A percentile compares a stretch with the other conserved stretches of the same genome.
phyloP scores from a whole-genome alignment of 2,888 invertebrate genomes.

The Acleris laterana region DNA sequence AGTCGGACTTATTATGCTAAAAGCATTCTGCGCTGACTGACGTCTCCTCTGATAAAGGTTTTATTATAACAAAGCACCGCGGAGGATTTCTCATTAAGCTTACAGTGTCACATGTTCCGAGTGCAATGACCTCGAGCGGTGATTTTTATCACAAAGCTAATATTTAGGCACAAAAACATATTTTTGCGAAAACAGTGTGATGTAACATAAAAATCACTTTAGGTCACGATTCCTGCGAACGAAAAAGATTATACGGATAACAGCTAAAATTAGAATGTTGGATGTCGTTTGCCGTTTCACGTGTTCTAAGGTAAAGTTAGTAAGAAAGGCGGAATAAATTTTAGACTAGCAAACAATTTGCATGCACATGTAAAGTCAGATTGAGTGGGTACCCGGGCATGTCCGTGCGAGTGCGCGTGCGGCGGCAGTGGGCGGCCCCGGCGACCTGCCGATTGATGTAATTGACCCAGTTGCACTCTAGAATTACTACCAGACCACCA shows the following conservation, averaged over 20 bases:
- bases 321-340: background rate
- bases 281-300: background rate
- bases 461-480: slow-evolving; percentile 63
- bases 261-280: slow-evolving; percentile 5
- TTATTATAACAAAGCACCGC: background rate
- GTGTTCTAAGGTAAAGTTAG: background rate
- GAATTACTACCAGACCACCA: slow-evolving; percentile 16
- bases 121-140: slow-evolving; percentile 55
- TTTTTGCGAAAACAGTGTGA: slow-evolving; percentile 54
- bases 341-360: slow-evolving; percentile 5
- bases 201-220: slow-evolving; percentile 47
- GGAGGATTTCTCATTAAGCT: slow-evolving; percentile 1
- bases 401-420: slow-evolving; percentile 37
- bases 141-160: slow-evolving; percentile 60
- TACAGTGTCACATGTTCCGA: background rate
- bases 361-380: slow-evolving; percentile 13
- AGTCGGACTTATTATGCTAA: background rate
- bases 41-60: background rate
- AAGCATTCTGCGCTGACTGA: slow-evolving; percentile 4
- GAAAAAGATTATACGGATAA: slow-evolving; percentile 5
- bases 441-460: slow-evolving; percentile 60
- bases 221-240: slow-evolving; percentile 27
- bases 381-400: slow-evolving; percentile 37
- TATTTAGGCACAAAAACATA: slow-evolving; percentile 52
- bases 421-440: slow-evolving; percentile 50